Evolutionary conservation across 2,113 vertebrate genomes (phyloP).

Genomic region (Poeciliopsis retropinna): DNA sequence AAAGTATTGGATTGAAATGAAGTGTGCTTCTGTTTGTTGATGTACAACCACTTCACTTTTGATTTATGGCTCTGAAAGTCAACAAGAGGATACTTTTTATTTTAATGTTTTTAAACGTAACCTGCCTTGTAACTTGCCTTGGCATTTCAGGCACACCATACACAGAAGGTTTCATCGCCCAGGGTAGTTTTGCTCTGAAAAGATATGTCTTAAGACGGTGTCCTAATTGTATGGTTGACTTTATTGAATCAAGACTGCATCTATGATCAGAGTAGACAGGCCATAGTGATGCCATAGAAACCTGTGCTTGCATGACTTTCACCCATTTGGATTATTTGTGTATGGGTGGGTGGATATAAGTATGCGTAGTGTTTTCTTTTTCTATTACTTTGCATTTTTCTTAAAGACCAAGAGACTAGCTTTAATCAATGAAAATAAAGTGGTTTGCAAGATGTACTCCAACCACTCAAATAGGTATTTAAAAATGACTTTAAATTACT

Average conservation of each 20-base stretch:
- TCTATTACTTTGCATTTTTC: background rate
- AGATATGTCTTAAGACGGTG: background rate
- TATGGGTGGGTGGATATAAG: too few species aligned
- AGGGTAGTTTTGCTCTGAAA: background rate
- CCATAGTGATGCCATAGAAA: background rate
- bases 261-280: background rate
- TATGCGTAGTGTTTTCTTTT: background rate
- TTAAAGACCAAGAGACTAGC: background rate
- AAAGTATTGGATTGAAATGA: too few species aligned
- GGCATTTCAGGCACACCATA: too few species aligned
- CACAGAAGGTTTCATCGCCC: too few species aligned
- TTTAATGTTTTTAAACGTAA: too few species aligned
- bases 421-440: background rate
- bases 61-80: too few species aligned
- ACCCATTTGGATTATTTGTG: background rate
- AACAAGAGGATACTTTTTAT: too few species aligned
- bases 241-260: background rate
- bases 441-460: background rate
- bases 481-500: conserved; percentile 3
- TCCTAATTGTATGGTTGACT: background rate
- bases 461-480: background rate
- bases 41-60: too few species aligned
- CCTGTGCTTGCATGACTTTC: background rate
- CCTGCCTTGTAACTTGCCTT: too few species aligned
- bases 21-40: too few species aligned